phyloP scores from a whole-genome alignment of 2,888 invertebrate genomes.

The Ophioninae sp. region DNA sequence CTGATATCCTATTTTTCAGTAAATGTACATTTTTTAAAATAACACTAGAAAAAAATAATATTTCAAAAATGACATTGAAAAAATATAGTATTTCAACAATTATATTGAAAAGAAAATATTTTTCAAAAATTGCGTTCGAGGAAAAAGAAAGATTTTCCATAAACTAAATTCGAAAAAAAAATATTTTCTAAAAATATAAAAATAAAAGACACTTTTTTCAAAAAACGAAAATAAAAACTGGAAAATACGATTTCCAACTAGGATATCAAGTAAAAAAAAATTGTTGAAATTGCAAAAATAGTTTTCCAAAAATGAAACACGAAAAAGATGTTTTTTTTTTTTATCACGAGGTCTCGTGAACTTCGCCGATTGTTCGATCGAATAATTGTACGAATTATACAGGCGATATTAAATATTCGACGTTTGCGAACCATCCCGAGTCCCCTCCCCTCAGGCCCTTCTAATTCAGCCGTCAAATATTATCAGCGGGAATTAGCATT shows the following conservation, averaged over 20 bases:
- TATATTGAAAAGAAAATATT: neutral
- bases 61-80: neutral
- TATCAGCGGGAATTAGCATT: conserved; percentile 53
- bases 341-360: neutral
- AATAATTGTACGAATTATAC: neutral
- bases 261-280: no score
- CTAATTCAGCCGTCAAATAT: conserved; percentile 37
- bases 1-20: neutral
- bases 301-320: neutral
- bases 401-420: conserved; percentile 26
- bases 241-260: no score
- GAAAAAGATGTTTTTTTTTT: neutral
- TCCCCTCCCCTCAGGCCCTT: neutral
- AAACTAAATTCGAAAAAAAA: no score
- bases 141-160: no score
- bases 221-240: no score
- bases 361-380: neutral
- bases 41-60: no score
- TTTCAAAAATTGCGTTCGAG: neutral
- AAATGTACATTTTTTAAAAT: neutral
- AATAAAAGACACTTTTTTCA: no score
- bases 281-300: neutral
- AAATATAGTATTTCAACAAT: neutral
- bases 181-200: no score
- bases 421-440: neutral